These are phyloP conservation scores for Cosmia pyralina DNA, from an alignment of 2,888 invertebrate genomes.

Conservation along the genomic window DNA sequence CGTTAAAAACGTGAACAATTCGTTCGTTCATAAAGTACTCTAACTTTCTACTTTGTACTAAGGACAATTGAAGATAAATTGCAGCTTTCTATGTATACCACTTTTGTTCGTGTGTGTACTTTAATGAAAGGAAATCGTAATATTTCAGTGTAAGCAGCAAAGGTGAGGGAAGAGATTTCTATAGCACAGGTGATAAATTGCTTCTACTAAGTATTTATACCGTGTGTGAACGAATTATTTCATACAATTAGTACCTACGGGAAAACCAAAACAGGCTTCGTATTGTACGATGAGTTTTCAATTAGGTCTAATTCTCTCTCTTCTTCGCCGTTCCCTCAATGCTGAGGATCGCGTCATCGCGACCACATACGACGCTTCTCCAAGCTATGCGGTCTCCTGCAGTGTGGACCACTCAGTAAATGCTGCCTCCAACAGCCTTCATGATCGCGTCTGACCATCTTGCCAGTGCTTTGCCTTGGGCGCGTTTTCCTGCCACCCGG, in stretches of 20 bases:
- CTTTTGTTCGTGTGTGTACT: constrained; percentile 12
- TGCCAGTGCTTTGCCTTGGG: no score
- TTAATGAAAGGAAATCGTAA: constrained; percentile 4
- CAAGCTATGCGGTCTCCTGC: no score
- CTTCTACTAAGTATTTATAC: not conserved
- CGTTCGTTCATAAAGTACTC: constrained; percentile 5
- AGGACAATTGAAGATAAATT: constrained; percentile 36
- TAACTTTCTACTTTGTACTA: constrained; percentile 4
- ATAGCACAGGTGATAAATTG: constrained; percentile 19
- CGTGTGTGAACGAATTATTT: not conserved
- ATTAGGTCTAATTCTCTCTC: no score
- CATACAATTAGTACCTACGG: not conserved
- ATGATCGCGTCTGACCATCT: no score
- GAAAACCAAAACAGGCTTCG: not conserved
- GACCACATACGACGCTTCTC: no score
- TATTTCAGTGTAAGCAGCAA: constrained; percentile 5
- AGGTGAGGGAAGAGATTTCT: constrained; percentile 14
- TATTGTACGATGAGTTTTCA: not conserved
- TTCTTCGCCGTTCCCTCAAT: no score
- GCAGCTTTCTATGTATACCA: not conserved
- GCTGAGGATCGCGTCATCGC: no score
- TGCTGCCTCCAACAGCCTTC: no score
- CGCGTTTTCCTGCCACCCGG: no score
- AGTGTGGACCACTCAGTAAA: no score
- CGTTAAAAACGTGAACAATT: constrained; percentile 9